phyloP scores from a whole-genome alignment of 2,797 vertebrate species.

The Benthosema pterotum region DNA sequence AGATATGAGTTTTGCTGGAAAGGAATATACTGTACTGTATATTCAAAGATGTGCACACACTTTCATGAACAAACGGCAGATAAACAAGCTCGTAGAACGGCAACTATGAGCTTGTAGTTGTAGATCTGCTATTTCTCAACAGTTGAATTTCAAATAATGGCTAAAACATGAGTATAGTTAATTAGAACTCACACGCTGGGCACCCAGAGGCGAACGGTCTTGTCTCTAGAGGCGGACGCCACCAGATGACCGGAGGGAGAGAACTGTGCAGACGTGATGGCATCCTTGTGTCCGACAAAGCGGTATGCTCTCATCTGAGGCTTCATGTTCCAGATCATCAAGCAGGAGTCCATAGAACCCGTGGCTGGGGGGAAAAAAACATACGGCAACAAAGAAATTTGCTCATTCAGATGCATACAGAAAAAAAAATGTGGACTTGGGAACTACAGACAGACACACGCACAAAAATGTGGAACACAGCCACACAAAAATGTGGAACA shows the following conservation, averaged over 20 bases:
- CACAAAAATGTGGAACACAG: not conserved
- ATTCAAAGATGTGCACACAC: too few relatives aligned
- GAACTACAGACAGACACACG: not conserved
- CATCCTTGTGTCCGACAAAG: constrained; percentile 93
- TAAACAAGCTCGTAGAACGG: too few relatives aligned
- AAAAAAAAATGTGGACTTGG: not conserved
- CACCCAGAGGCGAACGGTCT: constrained; percentile 95
- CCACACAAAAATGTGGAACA: not conserved
- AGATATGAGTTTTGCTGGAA: too few relatives aligned
- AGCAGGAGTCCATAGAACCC: constrained; percentile 89
- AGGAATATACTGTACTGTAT: too few relatives aligned
- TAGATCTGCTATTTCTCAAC: too few relatives aligned
- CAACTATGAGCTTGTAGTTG: too few relatives aligned
- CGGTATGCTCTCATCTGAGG: constrained; percentile 92
- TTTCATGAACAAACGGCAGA: too few relatives aligned
- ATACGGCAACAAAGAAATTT: not conserved
- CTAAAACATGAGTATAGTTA: not conserved
- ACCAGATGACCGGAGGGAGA: constrained; percentile 94
- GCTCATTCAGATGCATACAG: constrained; percentile 10
- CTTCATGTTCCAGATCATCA: constrained; percentile 97
- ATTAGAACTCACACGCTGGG: constrained; percentile 87
- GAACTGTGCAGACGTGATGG: constrained; percentile 88
- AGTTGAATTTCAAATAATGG: too few relatives aligned
- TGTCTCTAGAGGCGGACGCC: constrained; percentile 93
- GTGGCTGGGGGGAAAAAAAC: constrained; percentile 79